Conservation (phyloP, 2,888 invertebrate genomes). For the Blomia tropicalis region DNA sequence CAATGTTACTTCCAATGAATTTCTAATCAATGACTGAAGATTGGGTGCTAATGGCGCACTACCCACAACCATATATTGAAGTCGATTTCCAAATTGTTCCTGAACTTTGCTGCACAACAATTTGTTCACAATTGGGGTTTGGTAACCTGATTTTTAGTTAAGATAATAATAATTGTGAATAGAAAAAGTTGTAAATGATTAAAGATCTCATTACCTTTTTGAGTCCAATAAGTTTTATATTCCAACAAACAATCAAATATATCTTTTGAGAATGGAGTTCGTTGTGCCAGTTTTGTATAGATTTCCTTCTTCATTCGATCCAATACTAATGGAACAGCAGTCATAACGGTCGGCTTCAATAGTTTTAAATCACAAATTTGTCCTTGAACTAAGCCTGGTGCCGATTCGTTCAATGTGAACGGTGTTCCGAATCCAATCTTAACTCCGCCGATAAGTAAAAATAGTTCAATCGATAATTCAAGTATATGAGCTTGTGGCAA, state of each 20-base stretch:
- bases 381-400: constrained; percentile 21
- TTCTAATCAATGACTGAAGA: constrained; percentile 80
- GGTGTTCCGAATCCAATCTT: constrained; percentile 20
- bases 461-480: constrained; percentile 57
- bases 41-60: constrained; percentile 90
- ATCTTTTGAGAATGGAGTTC: constrained; percentile 20
- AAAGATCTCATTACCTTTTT: constrained; percentile 18
- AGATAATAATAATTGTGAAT: background rate
- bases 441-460: constrained; percentile 11
- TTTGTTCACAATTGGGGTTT: constrained; percentile 41
- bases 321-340: constrained; percentile 57
- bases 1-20: constrained; percentile 74
- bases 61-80: constrained; percentile 74
- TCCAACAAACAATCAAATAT: constrained; percentile 19
- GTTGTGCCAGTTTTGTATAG: background rate
- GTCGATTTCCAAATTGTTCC: constrained; percentile 66
- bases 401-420: constrained; percentile 21
- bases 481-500: constrained; percentile 92
- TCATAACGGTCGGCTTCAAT: constrained; percentile 79
- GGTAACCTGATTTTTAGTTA: constrained; percentile 31
- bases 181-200: background rate
- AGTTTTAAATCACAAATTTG: constrained; percentile 61
- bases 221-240: constrained; percentile 16
- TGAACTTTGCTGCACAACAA: constrained; percentile 49
- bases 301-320: constrained; percentile 51